Evolutionary conservation across 2,888 invertebrate genomes (phyloP).

Genomic region (Drosophila algonquin): DNA sequence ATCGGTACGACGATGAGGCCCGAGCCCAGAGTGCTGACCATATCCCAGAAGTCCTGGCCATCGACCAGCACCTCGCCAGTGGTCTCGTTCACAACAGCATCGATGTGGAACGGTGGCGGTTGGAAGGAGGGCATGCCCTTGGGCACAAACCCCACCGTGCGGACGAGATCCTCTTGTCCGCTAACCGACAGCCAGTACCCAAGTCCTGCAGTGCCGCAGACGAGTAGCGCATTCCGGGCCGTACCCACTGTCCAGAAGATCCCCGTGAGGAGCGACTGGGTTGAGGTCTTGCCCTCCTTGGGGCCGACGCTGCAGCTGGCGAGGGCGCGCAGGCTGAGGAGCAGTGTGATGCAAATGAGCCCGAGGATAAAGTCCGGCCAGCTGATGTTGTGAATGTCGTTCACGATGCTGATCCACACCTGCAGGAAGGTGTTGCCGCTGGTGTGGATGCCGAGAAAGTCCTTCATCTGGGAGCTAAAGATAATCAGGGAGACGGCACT

Average conservation of each 20-base stretch:
- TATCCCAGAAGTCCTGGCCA: slow-evolving; percentile 86
- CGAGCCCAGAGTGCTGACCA: slow-evolving; percentile 92
- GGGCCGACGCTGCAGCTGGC: slow-evolving; percentile 88
- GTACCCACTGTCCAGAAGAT: slow-evolving; percentile 91
- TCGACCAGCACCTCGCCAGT: slow-evolving; percentile 80
- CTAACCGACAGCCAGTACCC: slow-evolving; percentile 87
- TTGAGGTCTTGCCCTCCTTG: slow-evolving; percentile 85
- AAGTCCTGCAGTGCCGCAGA: slow-evolving; percentile 89
- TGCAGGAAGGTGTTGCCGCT: slow-evolving; percentile 91
- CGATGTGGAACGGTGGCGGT: slow-evolving; percentile 88
- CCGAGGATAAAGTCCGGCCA: slow-evolving; percentile 91
- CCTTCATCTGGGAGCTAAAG: slow-evolving; percentile 93
- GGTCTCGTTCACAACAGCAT: slow-evolving; percentile 86
- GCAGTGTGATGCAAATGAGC: slow-evolving; percentile 88
- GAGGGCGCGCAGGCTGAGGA: slow-evolving; percentile 91
- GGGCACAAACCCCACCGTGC: slow-evolving; percentile 90
- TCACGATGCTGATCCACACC: slow-evolving; percentile 90
- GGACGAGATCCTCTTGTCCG: slow-evolving; percentile 84
- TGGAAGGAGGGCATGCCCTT: slow-evolving; percentile 89
- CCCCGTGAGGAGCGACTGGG: slow-evolving; percentile 87
- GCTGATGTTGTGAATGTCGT: slow-evolving; percentile 88
- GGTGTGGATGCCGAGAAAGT: slow-evolving; percentile 90
- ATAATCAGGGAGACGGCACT: slow-evolving; percentile 95
- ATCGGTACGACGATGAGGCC: slow-evolving; percentile 94
- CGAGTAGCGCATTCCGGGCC: slow-evolving; percentile 92